Base-by-base conservation (phyloP, 2,888 invertebrate genomes). In the Unio pictorum region DNA sequence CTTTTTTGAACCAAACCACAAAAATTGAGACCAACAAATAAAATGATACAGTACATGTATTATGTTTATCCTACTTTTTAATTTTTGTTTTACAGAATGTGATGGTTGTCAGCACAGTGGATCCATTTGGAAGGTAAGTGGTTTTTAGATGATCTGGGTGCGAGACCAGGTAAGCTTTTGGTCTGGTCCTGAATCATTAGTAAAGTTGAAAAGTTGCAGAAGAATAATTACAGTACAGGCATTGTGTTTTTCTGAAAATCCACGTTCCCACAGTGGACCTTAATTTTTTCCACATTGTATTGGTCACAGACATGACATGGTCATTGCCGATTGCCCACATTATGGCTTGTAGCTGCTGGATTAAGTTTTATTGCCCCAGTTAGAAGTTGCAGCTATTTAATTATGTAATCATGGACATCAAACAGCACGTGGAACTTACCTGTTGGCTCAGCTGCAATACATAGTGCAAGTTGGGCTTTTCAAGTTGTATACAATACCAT, bases 31-130 rank as follows among this genome's bases (percentile, higher is more conserved):
- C 23, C 23, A 23, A 23, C 23, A 23, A 23, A 23, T 23, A 23
- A 23, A 23, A 23, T 23, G 23, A 23, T 23, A 23, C 23, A 23
- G 23, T 23, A 23, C 23, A 23, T 23, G 23, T 23, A 6, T 6
- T 28, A 30, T 20, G 26, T 60, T 58, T 56, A 18, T 23, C 55
- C 6, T 57, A 17, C 3, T 55, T 71, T 58, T 30, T n/a, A 11
- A 11, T 56, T 65, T 68, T 66, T 55, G 56, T 64, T 56, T 84
- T 85, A n/a, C 84, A 89, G 88, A 89, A 89, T 85, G 82, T 89
- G 7, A 75, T 86, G 75, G 89, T 90, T 68, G 89, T 90, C 7
- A 89, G 87, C 66, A 89, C 89, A 62, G 88, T 90, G 17, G 90
- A 90, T 80, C 87, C 88, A 45, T 84, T 76, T 75, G 89, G 90